phyloP scores from a whole-genome alignment of 1,140 invertebrate species.

The Ips typographus region DNA sequence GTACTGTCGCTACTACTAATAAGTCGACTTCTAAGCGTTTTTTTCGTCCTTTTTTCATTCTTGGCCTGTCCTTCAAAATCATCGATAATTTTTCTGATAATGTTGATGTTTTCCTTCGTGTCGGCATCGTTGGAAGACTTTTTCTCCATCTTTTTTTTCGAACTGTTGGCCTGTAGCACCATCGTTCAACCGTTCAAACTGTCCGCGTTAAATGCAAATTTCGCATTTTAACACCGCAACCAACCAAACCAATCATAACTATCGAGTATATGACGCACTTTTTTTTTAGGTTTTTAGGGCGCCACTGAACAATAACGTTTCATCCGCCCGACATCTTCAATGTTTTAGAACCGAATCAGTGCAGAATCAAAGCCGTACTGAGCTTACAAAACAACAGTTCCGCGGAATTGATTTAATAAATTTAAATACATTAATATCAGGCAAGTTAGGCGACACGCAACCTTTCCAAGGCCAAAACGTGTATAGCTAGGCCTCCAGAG shows the following conservation, averaged over 20 bases:
- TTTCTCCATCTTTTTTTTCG: constrained; percentile 39
- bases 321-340: neutral
- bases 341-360: too few relatives aligned
- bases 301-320: too few relatives aligned
- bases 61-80: constrained; percentile 42
- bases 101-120: constrained; percentile 44
- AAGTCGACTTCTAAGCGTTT: constrained; percentile 33
- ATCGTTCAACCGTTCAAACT: constrained; percentile 31
- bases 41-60: constrained; percentile 30
- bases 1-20: constrained; percentile 38
- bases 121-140: constrained; percentile 36
- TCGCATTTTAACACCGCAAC: too few relatives aligned
- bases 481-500: neutral
- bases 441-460: constrained; percentile 11
- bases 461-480: constrained; percentile 8
- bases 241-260: too few relatives aligned
- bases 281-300: too few relatives aligned
- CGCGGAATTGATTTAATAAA: constrained; percentile 3
- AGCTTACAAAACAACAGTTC: neutral
- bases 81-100: constrained; percentile 47
- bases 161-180: constrained; percentile 41
- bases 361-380: neutral
- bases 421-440: constrained; percentile 1
- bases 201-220: too few relatives aligned
- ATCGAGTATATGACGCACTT: too few relatives aligned